Percentiles rank a stretch among this genome's conserved stretches.
Evolutionary conservation across 2,113 vertebrate genomes (phyloP).

Genomic region (Nothocercus nigrocapillus): DNA sequence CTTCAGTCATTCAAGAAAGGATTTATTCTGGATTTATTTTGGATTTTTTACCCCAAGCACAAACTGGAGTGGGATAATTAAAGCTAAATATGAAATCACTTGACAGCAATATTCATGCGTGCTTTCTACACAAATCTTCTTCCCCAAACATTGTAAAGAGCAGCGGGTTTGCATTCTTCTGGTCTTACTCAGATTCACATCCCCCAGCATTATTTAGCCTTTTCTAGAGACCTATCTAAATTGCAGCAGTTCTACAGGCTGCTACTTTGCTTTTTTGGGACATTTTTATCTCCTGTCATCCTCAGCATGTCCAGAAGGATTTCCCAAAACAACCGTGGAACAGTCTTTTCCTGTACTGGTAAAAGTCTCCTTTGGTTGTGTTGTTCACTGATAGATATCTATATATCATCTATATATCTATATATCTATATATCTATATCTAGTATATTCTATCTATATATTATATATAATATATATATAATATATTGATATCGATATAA

Average conservation of each 20-base stretch:
- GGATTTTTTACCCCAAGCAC: neutral
- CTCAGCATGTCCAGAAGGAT: neutral
- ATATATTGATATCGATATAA: no score
- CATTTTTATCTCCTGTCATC: neutral
- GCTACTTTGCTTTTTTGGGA: neutral
- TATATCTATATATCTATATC: no score
- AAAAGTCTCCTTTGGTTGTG: neutral
- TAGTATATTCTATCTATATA: no score
- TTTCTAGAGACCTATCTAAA: neutral
- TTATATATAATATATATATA: neutral
- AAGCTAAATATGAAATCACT: neutral
- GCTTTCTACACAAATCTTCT: neutral
- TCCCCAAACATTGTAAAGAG: neutral
- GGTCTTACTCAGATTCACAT: neutral
- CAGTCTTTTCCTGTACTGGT: neutral
- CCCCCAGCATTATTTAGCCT: neutral
- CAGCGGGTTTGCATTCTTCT: neutral
- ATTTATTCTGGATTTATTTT: neutral
- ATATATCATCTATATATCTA: no score
- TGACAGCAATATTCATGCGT: neutral
- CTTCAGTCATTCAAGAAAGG: neutral
- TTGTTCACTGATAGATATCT: neutral
- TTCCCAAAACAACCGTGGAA: neutral
- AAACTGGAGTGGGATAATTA: neutral
- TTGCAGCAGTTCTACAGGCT: neutral